phyloP scores from a whole-genome alignment of 2,888 invertebrate genomes.

The Metopia argyrocephala region DNA sequence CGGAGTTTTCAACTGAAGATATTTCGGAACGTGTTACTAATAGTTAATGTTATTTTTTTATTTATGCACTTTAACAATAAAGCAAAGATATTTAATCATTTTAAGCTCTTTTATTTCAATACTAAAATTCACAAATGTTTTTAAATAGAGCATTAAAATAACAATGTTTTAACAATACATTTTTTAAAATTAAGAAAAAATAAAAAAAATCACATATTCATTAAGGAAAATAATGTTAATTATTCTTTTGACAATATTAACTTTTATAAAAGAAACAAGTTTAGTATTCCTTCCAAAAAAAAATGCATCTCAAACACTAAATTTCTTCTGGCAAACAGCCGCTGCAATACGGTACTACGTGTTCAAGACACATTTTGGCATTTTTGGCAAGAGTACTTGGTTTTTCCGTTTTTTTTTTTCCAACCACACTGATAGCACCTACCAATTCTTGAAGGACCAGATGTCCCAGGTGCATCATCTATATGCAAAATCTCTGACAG shows the following conservation, averaged over 20 bases:
- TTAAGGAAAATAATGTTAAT: slow-evolving; percentile 31
- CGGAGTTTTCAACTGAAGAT: slow-evolving; percentile 35
- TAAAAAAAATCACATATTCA: slow-evolving; percentile 30
- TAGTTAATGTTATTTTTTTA: slow-evolving; percentile 31
- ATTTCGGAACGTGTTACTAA: slow-evolving; percentile 39
- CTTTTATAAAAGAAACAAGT: slow-evolving; percentile 28
- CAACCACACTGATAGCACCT: slow-evolving; percentile 3
- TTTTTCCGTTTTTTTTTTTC: slow-evolving; percentile 30
- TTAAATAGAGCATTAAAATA: slow-evolving; percentile 28
- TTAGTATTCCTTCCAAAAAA: slow-evolving; percentile 24
- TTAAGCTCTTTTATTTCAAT: slow-evolving; percentile 37
- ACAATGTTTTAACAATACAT: slow-evolving; percentile 21
- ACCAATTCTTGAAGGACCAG: slow-evolving; percentile 34
- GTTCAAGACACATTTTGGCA: slow-evolving; percentile 31
- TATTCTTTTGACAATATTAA: slow-evolving; percentile 30
- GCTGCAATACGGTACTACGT: slow-evolving; percentile 31
- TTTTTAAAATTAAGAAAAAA: too few relatives aligned
- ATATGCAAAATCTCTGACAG: slow-evolving; percentile 52
- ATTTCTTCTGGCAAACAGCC: slow-evolving; percentile 25
- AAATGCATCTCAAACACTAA: slow-evolving; percentile 27
- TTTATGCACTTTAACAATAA: slow-evolving; percentile 37
- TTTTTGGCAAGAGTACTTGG: slow-evolving; percentile 17
- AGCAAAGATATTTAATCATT: slow-evolving; percentile 35
- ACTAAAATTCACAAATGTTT: too few relatives aligned
- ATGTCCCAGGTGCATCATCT: slow-evolving; percentile 33